Conservation (phyloP, 2,797 vertebrate species). For the Artibeus jamaicensis region DNA sequence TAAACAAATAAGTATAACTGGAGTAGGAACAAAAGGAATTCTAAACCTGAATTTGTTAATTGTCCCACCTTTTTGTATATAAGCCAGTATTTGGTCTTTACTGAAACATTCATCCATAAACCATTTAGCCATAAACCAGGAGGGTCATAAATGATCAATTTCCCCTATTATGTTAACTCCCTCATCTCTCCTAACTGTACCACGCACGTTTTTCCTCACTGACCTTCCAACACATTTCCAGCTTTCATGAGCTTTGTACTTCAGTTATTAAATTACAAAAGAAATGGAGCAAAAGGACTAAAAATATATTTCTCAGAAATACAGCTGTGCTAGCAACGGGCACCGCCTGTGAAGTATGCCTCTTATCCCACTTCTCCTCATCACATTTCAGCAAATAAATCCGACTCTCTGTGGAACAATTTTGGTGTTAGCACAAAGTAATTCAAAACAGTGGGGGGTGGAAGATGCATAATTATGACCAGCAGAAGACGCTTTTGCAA, state of each 20-base stretch:
- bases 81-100: background rate
- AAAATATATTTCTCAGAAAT: slow-evolving; percentile 70
- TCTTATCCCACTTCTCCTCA: slow-evolving; percentile 46
- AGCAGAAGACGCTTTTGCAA: slow-evolving; percentile 59
- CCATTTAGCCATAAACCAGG: background rate
- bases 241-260: slow-evolving; percentile 69
- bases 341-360: slow-evolving; percentile 24
- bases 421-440: slow-evolving; percentile 66
- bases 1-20: background rate
- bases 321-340: slow-evolving; percentile 34
- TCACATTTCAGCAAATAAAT: slow-evolving; percentile 76
- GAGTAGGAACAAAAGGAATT: background rate
- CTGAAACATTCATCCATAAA: background rate
- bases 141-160: slow-evolving; percentile 29
- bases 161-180: slow-evolving; percentile 53
- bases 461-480: background rate
- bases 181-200: slow-evolving; percentile 20
- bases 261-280: slow-evolving; percentile 67
- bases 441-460: slow-evolving; percentile 59
- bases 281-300: slow-evolving; percentile 52
- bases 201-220: slow-evolving; percentile 22
- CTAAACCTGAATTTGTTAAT: background rate
- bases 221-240: slow-evolving; percentile 58
- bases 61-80: background rate
- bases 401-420: slow-evolving; percentile 53